Conservation (phyloP, 2,797 vertebrate species). For the Fringilla coelebs region DNA sequence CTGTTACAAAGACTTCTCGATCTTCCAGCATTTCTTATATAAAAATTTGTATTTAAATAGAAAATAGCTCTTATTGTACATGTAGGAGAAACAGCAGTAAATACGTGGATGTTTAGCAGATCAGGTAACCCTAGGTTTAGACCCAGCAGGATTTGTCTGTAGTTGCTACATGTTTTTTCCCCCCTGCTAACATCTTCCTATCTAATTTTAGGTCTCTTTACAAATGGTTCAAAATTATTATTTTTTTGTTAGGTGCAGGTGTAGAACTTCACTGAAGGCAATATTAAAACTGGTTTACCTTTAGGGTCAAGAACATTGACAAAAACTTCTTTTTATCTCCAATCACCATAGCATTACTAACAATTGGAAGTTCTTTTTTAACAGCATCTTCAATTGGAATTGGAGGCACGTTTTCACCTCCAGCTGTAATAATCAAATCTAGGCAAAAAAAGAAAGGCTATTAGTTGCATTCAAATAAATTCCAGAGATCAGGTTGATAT, state of each 20-base stretch:
- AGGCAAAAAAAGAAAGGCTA: slow-evolving; percentile 8
- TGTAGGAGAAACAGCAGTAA: neutral
- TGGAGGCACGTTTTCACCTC: slow-evolving; percentile 85
- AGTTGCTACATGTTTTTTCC: neutral
- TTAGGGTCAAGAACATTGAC: slow-evolving; percentile 85
- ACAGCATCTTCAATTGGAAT: slow-evolving; percentile 84
- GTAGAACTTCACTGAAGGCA: neutral
- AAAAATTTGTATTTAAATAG: neutral
- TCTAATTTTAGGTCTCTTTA: neutral
- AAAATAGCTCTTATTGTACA: neutral
- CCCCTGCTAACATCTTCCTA: neutral
- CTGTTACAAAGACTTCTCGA: neutral
- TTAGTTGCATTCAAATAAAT: neutral
- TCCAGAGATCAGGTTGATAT: neutral
- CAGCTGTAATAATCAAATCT: slow-evolving; percentile 89
- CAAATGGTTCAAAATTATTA: neutral
- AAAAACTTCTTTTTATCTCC: slow-evolving; percentile 87
- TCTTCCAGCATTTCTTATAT: neutral
- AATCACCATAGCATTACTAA: slow-evolving; percentile 86
- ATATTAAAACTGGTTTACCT: slow-evolving; percentile 70
- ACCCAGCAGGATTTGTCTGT: neutral
- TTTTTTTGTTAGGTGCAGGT: neutral
- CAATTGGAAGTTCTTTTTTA: slow-evolving; percentile 81
- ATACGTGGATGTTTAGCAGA: neutral
- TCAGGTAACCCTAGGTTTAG: neutral